Conservation (phyloP, 2,888 invertebrate species). For the Onthophagus sagittarius region DNA sequence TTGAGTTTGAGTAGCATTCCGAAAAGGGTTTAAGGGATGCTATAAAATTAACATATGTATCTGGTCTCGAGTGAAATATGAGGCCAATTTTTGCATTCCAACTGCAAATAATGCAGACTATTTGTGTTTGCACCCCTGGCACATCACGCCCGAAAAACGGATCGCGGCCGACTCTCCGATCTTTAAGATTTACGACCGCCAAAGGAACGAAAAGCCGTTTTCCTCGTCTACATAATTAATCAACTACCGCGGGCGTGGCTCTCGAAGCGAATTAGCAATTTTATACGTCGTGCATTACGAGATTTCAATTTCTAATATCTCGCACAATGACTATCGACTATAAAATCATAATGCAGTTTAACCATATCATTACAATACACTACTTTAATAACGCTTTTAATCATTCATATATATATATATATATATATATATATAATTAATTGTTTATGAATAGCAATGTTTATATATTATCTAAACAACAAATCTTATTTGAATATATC, state of each 20-base stretch:
- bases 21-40: not conserved
- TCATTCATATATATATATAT: too few species aligned
- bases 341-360: too few species aligned
- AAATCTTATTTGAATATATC: too few species aligned
- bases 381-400: too few species aligned
- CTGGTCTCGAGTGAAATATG: conserved; percentile 19
- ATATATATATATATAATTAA: too few species aligned
- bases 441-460: too few species aligned
- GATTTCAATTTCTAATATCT: not conserved
- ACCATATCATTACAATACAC: too few species aligned
- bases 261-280: not conserved
- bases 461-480: too few species aligned
- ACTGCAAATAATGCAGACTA: conserved; percentile 18
- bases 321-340: not conserved
- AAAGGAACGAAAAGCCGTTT: not conserved
- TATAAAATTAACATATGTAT: conserved; percentile 19
- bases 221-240: not conserved
- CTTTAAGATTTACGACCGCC: not conserved
- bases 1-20: not conserved
- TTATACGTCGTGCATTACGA: not conserved
- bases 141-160: conserved; percentile 5
- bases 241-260: not conserved
- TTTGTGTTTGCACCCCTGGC: conserved; percentile 1
- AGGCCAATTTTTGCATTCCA: conserved; percentile 21
- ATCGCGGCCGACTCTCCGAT: not conserved